Evolutionary conservation across 2,888 invertebrate species (phyloP), one percentile per base, ranked within the genome.

Genomic region (Tineola bisselliella): DNA sequence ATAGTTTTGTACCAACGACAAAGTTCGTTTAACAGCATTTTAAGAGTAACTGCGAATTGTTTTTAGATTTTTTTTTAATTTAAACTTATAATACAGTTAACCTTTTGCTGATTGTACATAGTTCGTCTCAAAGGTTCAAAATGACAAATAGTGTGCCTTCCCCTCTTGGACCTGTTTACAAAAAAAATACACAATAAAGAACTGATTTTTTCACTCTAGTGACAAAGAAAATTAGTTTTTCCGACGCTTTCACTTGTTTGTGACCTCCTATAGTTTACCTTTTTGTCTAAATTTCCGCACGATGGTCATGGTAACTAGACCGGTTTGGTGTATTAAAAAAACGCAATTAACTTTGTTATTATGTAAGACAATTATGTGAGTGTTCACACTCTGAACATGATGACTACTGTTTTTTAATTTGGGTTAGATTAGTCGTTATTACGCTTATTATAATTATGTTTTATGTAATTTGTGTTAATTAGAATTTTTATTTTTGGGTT

Each of bases 171-270:
- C 6, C 25, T 25, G 25, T 25, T 25, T 25, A 6, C 25, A 25
- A 25, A 25, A 25, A 25, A 25, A 25, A 25, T 25, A 25, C 2
- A 25, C 2, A 25, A 25, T 25, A 25, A 25, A 38, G 15, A 2
- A 44, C 12, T 6, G 5, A 6, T 8, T 15, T 48, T 48, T 48
- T 48, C 48, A 48, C 48, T 48, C 17, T 17, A 17, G 15, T 48
- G 48, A 48, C 15, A 48, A 48, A n/a, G 17, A 48, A 48, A 56
- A 38, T 59, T 61, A 52, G 57, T 61, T 64, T 63, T 62, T 56
- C 17, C 44, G 30, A 13, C 17, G 67, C 70, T 74, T 74, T 73
- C 72, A 66, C 69, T 63, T 58, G 63, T 63, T 66, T 54, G 59
- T 61, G 56, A 57, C 60, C 54, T 18, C 48, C 8, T 19, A 33